Conservation (phyloP, 35 echinoderm and acorn worm species). For the Acanthaster planci region DNA sequence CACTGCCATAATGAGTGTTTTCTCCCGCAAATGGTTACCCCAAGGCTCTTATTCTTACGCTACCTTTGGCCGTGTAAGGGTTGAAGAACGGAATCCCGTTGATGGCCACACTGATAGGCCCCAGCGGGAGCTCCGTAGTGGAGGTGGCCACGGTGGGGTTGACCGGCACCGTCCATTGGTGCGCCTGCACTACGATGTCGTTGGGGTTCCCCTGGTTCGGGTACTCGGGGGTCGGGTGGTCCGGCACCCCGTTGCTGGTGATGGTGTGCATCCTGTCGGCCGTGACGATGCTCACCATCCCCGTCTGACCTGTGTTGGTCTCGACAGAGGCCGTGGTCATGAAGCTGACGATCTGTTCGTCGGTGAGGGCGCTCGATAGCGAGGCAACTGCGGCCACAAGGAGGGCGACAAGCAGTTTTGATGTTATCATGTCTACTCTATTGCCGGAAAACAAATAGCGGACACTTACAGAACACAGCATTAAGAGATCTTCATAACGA, state of each 20-base stretch:
- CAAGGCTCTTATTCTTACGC: too few species aligned
- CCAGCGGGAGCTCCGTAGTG: slow-evolving; percentile 11
- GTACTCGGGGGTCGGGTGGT: slow-evolving; percentile 47
- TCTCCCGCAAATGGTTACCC: too few species aligned
- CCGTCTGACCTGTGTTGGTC: slow-evolving; percentile 57
- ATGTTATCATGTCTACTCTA: too few species aligned
- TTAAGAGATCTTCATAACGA: too few species aligned
- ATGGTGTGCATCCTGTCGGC: slow-evolving; percentile 38
- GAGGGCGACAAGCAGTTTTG: too few species aligned
- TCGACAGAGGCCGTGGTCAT: slow-evolving; percentile 46
- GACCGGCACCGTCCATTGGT: slow-evolving; percentile 27
- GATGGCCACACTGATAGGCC: slow-evolving; percentile 47
- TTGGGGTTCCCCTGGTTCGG: slow-evolving; percentile 35
- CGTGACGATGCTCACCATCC: slow-evolving; percentile 33
- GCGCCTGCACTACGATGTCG: slow-evolving; percentile 36
- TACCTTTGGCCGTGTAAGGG: slow-evolving; percentile 45
- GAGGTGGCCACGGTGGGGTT: slow-evolving; percentile 28
- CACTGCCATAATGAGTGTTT: too few species aligned
- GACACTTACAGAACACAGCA: too few species aligned
- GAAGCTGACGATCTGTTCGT: slow-evolving; percentile 40
- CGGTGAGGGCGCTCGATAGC: slow-evolving; percentile 33
- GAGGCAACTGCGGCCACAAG: background rate
- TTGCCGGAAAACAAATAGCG: too few species aligned
- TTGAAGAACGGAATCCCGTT: slow-evolving; percentile 62
- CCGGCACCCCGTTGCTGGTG: too few species aligned